phyloP scores from a whole-genome alignment of 2,888 invertebrate species.

The Prostheceraeus crozeri region DNA sequence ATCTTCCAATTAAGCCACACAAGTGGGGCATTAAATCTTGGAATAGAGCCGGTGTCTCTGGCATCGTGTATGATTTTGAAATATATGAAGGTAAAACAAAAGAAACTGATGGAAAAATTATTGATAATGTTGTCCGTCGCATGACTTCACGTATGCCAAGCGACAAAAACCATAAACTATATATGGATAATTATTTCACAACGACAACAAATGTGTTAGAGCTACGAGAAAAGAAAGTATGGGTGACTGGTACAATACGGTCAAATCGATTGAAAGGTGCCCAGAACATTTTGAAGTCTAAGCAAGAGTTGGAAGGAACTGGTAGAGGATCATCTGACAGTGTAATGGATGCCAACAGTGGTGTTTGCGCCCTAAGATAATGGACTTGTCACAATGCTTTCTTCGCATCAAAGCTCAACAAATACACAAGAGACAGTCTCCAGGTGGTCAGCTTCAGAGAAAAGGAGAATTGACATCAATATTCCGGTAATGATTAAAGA shows the following conservation, averaged over 20 bases:
- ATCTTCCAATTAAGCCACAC: constrained; percentile 40
- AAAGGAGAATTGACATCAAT: no score
- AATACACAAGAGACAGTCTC: no score
- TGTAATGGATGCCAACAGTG: not conserved
- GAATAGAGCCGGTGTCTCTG: constrained; percentile 29
- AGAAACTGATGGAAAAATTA: not conserved
- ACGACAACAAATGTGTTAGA: not conserved
- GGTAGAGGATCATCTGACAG: constrained; percentile 9
- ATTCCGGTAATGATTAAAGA: no score
- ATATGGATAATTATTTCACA: constrained; percentile 27
- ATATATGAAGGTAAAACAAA: constrained; percentile 37
- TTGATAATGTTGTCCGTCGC: constrained; percentile 1
- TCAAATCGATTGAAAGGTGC: constrained; percentile 10
- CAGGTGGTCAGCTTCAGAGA: no score
- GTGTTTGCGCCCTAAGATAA: no score
- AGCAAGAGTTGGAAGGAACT: not conserved
- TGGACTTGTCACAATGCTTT: no score
- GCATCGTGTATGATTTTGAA: constrained; percentile 40
- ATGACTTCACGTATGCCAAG: not conserved
- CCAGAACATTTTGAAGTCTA: constrained; percentile 1
- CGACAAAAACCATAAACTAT: constrained; percentile 17
- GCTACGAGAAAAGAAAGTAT: constrained; percentile 1
- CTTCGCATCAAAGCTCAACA: no score
- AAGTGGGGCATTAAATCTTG: constrained; percentile 41
- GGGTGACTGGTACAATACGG: constrained; percentile 19